A percentile compares a stretch with the other conserved stretches of the same genome.
Evolutionary conservation across 2,888 invertebrate species (phyloP).

Genomic region (Stenurella melanura): DNA sequence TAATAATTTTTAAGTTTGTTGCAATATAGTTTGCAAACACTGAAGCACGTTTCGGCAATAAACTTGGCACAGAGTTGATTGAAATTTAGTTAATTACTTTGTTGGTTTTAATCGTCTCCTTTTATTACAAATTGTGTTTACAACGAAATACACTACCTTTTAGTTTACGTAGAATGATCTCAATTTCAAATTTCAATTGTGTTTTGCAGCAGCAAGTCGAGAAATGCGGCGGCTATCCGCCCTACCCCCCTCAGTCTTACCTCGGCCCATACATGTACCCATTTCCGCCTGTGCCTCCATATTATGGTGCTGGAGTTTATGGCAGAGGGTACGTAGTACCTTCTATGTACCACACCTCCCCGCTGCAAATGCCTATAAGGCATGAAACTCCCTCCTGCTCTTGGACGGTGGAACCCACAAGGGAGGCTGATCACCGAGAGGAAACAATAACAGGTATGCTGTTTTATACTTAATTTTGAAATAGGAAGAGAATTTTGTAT

Average conservation of each 20-base stretch:
- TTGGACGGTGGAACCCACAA: conserved; percentile 74
- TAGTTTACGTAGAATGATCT: too few species aligned
- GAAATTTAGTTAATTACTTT: too few species aligned
- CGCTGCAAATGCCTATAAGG: conserved; percentile 72
- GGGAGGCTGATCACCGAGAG: conserved; percentile 74
- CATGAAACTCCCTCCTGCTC: conserved; percentile 75
- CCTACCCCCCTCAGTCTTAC: conserved; percentile 69
- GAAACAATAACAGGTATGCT: conserved; percentile 77
- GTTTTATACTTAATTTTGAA: not conserved
- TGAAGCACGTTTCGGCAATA: too few species aligned
- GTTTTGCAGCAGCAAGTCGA: conserved; percentile 63
- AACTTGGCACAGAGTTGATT: too few species aligned
- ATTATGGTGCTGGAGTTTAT: conserved; percentile 63
- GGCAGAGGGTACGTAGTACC: conserved; percentile 67
- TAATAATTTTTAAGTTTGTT: not conserved
- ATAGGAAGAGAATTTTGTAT: not conserved
- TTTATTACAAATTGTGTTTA: too few species aligned
- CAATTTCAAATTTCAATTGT: too few species aligned
- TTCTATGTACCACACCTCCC: conserved; percentile 67
- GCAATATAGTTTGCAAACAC: too few species aligned
- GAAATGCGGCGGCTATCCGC: conserved; percentile 58
- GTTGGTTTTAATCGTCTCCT: too few species aligned
- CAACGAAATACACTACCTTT: too few species aligned
- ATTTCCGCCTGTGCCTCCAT: conserved; percentile 67
- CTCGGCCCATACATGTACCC: conserved; percentile 72